A percentile compares a stretch with the other conserved stretches of the same genome.
These are phyloP conservation scores for Aphis craccivora DNA, from an alignment of 1,140 invertebrate genomes.

Conservation along the genomic window DNA sequence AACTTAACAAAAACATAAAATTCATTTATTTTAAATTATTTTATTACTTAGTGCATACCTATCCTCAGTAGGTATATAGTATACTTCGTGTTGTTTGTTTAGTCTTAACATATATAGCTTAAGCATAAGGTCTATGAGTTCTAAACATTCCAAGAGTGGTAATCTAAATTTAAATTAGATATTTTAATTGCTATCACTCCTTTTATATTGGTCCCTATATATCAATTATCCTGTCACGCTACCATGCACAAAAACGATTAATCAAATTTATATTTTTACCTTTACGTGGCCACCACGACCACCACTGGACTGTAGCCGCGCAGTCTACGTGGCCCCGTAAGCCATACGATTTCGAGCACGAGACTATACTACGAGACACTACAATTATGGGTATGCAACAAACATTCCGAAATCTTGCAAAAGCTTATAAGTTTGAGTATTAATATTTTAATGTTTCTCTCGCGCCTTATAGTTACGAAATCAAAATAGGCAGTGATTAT, in stretches of 20 bases:
- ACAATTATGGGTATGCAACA: not conserved
- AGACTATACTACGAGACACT: not conserved
- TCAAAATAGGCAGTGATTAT: not conserved
- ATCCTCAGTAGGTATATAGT: not conserved
- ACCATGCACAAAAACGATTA: not conserved
- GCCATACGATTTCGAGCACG: not conserved
- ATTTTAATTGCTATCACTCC: not conserved
- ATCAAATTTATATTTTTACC: slow-evolving; percentile 20
- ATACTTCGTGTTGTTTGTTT: not conserved
- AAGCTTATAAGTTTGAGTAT: not conserved
- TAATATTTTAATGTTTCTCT: not conserved
- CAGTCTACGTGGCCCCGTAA: not conserved
- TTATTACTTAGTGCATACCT: not conserved
- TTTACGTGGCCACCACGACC: not conserved
- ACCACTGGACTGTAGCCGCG: not conserved
- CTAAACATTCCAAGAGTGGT: not conserved
- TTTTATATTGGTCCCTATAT: not conserved
- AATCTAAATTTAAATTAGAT: not conserved
- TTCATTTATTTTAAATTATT: not conserved
- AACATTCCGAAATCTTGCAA: not conserved
- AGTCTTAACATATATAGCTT: too few species aligned
- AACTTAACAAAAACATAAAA: not conserved
- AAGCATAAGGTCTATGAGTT: not conserved
- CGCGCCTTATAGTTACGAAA: not conserved
- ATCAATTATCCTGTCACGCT: not conserved